Percentiles rank a stretch among this genome's conserved stretches.
Conservation (phyloP, 2,888 invertebrate species). For the Cephus spinipes region DNA sequence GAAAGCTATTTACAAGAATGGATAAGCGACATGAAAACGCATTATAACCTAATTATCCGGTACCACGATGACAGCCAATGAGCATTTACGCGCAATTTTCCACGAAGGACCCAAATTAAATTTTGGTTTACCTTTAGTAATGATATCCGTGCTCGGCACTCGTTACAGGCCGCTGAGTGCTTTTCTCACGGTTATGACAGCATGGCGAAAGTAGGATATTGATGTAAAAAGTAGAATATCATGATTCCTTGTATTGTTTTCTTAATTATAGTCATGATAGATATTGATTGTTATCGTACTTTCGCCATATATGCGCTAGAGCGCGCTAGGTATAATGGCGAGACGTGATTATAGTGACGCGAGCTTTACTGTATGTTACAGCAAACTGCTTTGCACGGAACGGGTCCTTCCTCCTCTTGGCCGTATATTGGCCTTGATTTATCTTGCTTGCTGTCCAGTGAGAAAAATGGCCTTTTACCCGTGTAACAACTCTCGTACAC, state of each 20-base stretch:
- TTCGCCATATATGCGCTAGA: not conserved
- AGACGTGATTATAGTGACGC: not conserved
- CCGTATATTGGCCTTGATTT: constrained; percentile 32
- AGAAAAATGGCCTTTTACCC: constrained; percentile 34
- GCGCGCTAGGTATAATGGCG: not conserved
- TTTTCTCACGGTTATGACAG: not conserved
- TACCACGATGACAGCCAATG: not conserved
- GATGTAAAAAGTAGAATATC: not conserved
- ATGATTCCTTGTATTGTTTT: not conserved
- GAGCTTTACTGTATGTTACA: constrained; percentile 58
- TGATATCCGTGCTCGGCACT: not conserved
- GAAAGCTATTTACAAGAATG: constrained; percentile 26
- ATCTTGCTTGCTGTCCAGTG: constrained; percentile 38
- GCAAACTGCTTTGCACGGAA: constrained; percentile 58
- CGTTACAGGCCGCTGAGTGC: not conserved
- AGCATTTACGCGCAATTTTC: not conserved
- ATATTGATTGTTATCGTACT: not conserved
- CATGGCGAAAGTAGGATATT: not conserved
- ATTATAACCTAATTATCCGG: not conserved
- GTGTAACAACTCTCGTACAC: constrained; percentile 60
- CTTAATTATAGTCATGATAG: not conserved
- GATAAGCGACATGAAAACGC: constrained; percentile 18
- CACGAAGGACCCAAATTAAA: not conserved
- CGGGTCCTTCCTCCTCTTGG: constrained; percentile 40
- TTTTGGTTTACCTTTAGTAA: not conserved